Evolutionary conservation across 2,113 vertebrate genomes (phyloP).

Genomic region (Mesocricetus auratus): DNA sequence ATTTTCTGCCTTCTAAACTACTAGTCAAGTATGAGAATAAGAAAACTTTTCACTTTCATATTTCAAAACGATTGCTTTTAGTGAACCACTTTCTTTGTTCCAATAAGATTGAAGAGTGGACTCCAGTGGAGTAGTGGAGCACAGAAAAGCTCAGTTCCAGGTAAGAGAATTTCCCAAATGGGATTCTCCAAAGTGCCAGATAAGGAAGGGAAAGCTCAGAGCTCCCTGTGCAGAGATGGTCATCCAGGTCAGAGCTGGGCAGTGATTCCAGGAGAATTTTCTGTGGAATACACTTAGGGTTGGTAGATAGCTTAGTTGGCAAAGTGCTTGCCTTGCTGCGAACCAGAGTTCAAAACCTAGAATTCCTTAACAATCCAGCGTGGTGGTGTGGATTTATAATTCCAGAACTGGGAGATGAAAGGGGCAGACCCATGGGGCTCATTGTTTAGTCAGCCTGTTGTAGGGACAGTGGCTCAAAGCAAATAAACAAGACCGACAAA

Average conservation of each 20-base stretch:
- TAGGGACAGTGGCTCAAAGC: not conserved
- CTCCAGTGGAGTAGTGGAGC: not conserved
- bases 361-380: not conserved
- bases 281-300: not conserved
- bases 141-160: not conserved
- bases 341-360: not conserved
- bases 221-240: not conserved
- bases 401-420: not conserved
- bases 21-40: not conserved
- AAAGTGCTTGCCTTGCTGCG: not conserved
- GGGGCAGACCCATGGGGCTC: too few species aligned
- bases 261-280: not conserved
- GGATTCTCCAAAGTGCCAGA: not conserved
- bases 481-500: not conserved
- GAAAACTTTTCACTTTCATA: not conserved
- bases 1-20: slow-evolving; percentile 11
- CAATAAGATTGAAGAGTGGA: not conserved
- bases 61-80: slow-evolving; percentile 1
- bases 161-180: not conserved
- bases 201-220: not conserved
- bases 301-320: not conserved
- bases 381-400: not conserved
- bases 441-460: not conserved
- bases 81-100: not conserved
- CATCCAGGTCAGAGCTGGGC: not conserved